Evolutionary conservation across 2,888 invertebrate genomes (phyloP), one percentile per base, ranked within the genome.

Genomic region (Villa cingulata): DNA sequence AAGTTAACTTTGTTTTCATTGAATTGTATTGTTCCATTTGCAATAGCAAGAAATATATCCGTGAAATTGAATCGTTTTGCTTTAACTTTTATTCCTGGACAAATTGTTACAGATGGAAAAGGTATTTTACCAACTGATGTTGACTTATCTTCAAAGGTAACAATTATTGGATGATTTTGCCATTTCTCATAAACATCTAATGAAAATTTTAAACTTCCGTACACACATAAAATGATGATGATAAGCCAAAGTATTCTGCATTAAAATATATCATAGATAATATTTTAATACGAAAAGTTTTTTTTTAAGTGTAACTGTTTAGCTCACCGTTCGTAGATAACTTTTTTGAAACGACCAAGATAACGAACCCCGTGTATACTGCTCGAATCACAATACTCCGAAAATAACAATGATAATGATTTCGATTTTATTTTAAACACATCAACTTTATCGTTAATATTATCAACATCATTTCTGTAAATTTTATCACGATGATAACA

Each of bases 1-100:
- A 32, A 12, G 12, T 12, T 14, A 9, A 32, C 12, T 12, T 32
- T 14, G 12, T 9, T 12, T 32, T 12, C 12, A 12, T 32, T 12
- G 12, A 12, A 32, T 32, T 32, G 9, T 3, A 32, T 32, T 32
- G 9, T 32, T 12, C 12, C 12, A 12, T 32, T 12, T 12, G 16
- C 20, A 4, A 46, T 23, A 9, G 10, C 29, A 37, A 37, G 37
- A 19, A 41, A 41, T 17, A 36, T 41, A 16, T 37, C 27, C 1
- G 46, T 34, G 41, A 49, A 51, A 38, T 45, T 41, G 20, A 46
- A 45, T 17, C 34, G 44, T 18, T 37, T 18, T 4, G 37, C 43
- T 27, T 32, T 38, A n/a, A 43, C 37, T 43, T 45, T 45, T 41
- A 46, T 50, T 23, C 48, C 51, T 16, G 53, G 51, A 38, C 53